Base-by-base conservation (phyloP, 2,888 invertebrate species). In the Gari tellinella region DNA sequence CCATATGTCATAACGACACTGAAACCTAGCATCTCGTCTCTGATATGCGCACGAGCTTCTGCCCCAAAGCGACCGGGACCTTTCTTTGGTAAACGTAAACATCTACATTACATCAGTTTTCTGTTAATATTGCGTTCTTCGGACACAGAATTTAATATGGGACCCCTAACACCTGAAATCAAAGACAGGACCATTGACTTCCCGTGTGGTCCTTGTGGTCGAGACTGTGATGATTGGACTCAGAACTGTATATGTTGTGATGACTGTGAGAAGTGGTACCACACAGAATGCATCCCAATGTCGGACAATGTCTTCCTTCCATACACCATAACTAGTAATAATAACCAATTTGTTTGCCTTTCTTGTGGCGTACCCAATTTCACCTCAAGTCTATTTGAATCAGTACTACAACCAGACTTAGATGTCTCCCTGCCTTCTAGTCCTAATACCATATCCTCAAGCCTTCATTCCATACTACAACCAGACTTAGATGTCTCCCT, bases 201-300 rank as follows among this genome's bases (percentile, higher is more conserved):
- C 19, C 43, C 43, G 14, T 43, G 43, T 43, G 43, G 43, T n/a
- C 7, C 19, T 14, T 43, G 43, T 43, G n/a, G 19, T n/a, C n/a
- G 15, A 19, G 43, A 19, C n/a, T 43, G 43, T 43, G n/a, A 43
- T 19, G 31, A 31, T 31, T 43, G 19, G 43, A 43, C n/a, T 43
- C 43, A 43, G 43, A 43, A 43, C n/a, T n/a, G n/a, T 19, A 43
- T 43, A 43, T 43, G 43, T 43, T 43, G 43, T 14, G 43, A 43
- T 19, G 43, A 43, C n/a, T 43, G 43, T 14, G 43, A 43, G 19
- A 43, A 5, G 5, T 43, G 43, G 43, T 43, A 43, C 43, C 43
- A 43, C 43, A 17, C 43, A 8, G 14, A 19, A 19, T 43, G 43
- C 14, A 43, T 43, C 43, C n/a, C n/a, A 17, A 43, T 43, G 43